Evolutionary conservation across 1,140 invertebrate genomes (phyloP), one percentile per base, ranked within the genome.

Genomic region (Pantala flavescens): DNA sequence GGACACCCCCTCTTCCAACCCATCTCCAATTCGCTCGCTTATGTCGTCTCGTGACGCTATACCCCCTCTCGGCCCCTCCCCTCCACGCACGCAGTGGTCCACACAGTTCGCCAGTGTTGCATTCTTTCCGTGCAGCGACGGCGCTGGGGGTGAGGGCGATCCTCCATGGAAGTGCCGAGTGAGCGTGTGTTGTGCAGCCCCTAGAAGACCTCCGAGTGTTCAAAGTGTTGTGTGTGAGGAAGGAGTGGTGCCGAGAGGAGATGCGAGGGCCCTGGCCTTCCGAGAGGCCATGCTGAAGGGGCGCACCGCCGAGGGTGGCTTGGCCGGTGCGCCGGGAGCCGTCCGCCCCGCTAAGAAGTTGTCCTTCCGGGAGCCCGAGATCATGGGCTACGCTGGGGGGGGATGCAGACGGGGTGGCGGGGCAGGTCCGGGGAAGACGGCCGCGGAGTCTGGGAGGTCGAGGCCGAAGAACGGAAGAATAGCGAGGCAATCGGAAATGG

Each of bases 331-430:
- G 24, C 83, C 87, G 75, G 82, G 81, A 42, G 83, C 84, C 23
- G 88, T 91, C 73, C 87, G 88, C 77, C 92, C 92, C 0, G 84
- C 91, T 24, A 95, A 94, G 81, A 95, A 95, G 79, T 83, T 94
- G 0, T 93, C 91, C 0, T 95, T 94, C 80, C 88, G 92, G 74
- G 92, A 94, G 78, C 93, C 93, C 0, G 91, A 92, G 82, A 89
- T 91, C n/a, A 85, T 89, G 75, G 82, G 83, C 7, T 83, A 80
- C 74, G 49, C 49, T 16, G 28, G 28, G 28, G 28, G 28, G 28
- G 49, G 49, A 3, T 3, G 3, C 49, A 63, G n/a, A 63, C 3
- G 49, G 49, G 49, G 49, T 5, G n/a, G 49, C 12, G 16, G 14
- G 16, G 49, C 49, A 21, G 49, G 49, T 5, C 49, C n/a, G 49